Percentiles rank a stretch among this genome's conserved stretches.
Conservation (phyloP, 1,140 invertebrate species). For the Stegodyphus dumicola region DNA sequence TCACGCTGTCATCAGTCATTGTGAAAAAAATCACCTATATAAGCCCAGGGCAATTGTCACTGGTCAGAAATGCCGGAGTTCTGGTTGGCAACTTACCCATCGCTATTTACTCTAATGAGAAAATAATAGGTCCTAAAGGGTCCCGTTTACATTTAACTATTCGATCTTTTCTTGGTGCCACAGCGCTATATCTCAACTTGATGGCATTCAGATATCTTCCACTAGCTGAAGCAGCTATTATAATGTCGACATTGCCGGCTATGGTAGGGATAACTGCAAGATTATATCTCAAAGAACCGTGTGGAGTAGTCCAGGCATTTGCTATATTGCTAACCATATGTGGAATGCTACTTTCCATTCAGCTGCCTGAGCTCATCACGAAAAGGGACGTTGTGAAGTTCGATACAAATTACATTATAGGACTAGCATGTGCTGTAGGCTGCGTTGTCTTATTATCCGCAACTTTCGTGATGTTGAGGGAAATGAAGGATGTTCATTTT, state of each 20-base stretch:
- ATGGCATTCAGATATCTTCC: conserved; percentile 83
- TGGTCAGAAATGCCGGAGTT: conserved; percentile 84
- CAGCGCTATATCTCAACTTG: not conserved
- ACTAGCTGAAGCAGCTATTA: conserved; percentile 87
- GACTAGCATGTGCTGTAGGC: conserved; percentile 81
- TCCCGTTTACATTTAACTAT: conserved; percentile 67
- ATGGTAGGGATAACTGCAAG: conserved; percentile 89
- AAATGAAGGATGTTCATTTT: conserved; percentile 86
- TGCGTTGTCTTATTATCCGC: not conserved
- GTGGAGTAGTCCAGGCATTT: conserved; percentile 77
- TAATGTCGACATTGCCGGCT: conserved; percentile 90
- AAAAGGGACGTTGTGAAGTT: not conserved
- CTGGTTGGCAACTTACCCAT: conserved; percentile 84
- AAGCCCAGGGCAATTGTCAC: conserved; percentile 85
- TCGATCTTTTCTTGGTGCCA: not conserved
- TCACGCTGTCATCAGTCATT: conserved; percentile 87
- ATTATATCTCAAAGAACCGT: conserved; percentile 79
- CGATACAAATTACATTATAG: conserved; percentile 72
- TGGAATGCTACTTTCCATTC: conserved; percentile 85
- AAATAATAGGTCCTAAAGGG: conserved; percentile 79
- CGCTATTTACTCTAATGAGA: conserved; percentile 80
- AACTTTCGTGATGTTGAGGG: conserved; percentile 78
- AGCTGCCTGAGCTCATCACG: conserved; percentile 69
- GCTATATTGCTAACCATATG: conserved; percentile 83
- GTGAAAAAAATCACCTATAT: conserved; percentile 83